Conservation (phyloP, 2,888 invertebrate species). For the Hirtodrosophila confusa region DNA sequence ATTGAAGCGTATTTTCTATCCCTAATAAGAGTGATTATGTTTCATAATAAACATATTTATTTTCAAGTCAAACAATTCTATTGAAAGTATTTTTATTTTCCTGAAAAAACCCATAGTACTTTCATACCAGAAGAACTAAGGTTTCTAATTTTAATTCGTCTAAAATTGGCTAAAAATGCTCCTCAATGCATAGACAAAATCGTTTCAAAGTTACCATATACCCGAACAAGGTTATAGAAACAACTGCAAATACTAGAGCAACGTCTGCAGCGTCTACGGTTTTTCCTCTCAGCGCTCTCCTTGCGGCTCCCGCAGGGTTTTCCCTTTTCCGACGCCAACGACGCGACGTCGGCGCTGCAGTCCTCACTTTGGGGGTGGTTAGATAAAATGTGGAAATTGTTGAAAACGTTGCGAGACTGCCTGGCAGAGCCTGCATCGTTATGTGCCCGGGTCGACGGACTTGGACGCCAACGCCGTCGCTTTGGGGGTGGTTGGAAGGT, state of each 20-base stretch:
- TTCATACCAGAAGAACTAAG: too few relatives aligned
- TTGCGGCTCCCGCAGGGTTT: slow-evolving; percentile 56
- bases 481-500: slow-evolving; percentile 75
- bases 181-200: slow-evolving; percentile 21
- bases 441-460: slow-evolving; percentile 79
- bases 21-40: too few relatives aligned
- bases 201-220: slow-evolving; percentile 38
- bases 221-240: slow-evolving; percentile 50
- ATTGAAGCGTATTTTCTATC: too few relatives aligned
- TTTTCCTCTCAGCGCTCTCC: slow-evolving; percentile 22
- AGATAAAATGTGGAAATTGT: slow-evolving; percentile 80
- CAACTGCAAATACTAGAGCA: slow-evolving; percentile 49
- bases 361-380: slow-evolving; percentile 78
- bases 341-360: slow-evolving; percentile 52
- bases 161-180: background rate
- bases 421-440: slow-evolving; percentile 69
- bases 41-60: too few relatives aligned
- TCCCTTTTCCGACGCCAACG: slow-evolving; percentile 48
- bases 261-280: slow-evolving; percentile 41
- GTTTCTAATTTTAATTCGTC: too few relatives aligned
- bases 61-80: too few relatives aligned
- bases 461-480: slow-evolving; percentile 53
- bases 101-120: too few relatives aligned
- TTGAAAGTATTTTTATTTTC: too few relatives aligned
- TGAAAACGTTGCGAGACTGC: slow-evolving; percentile 71